Percentiles rank a stretch among this genome's conserved stretches.
phyloP scores from a whole-genome alignment of 2,888 invertebrate species.

The Morinoia aosen region DNA sequence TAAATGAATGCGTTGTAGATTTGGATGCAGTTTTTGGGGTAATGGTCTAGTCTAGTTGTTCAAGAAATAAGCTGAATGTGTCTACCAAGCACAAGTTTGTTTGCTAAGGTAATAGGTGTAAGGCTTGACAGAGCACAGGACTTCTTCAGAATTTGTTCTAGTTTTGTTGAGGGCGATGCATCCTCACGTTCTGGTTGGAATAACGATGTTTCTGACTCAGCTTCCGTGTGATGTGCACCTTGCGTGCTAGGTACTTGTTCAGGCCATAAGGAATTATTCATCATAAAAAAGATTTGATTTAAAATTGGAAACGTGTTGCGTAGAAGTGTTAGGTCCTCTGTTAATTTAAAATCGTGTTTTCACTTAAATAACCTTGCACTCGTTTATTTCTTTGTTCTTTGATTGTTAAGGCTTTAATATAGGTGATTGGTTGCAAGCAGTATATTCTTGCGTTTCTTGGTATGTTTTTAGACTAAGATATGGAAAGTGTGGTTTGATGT shows the following conservation, averaged over 20 bases:
- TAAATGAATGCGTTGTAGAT: not conserved
- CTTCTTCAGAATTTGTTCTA: not conserved
- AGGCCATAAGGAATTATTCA: not conserved
- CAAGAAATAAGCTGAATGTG: not conserved
- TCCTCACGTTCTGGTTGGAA: not conserved
- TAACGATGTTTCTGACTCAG: not conserved
- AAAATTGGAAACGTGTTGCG: not conserved
- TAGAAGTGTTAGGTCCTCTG: not conserved
- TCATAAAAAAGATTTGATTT: not conserved
- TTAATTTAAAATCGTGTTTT: not conserved
- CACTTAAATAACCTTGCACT: not conserved
- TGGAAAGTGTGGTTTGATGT: not conserved
- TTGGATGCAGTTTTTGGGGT: not conserved
- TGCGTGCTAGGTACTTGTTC: too few relatives aligned
- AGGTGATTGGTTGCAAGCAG: not conserved
- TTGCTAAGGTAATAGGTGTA: not conserved
- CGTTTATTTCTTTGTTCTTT: not conserved
- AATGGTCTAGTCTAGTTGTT: not conserved
- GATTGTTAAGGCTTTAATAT: not conserved
- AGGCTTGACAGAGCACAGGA: not conserved
- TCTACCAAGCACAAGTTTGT: not conserved
- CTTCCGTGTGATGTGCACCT: not conserved
- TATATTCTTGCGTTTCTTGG: not conserved
- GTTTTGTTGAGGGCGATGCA: not conserved
- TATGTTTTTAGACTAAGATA: constrained; percentile 9